Evolutionary conservation across 2,797 vertebrate species (phyloP), one percentile per base, ranked within the genome.

Genomic region (Garrulus glandarius): DNA sequence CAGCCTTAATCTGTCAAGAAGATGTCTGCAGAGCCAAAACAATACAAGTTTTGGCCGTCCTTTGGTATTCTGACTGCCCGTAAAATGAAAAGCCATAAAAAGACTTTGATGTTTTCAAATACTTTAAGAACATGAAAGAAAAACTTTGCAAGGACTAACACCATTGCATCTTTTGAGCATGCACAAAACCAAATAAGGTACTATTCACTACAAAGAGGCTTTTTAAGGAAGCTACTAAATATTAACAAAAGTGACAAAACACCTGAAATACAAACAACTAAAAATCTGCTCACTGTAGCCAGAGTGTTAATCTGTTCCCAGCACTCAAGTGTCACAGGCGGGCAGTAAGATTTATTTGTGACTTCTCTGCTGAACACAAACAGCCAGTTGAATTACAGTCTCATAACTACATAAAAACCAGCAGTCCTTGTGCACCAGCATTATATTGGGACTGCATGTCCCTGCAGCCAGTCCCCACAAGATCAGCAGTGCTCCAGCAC

Each of bases 381-480:
- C 21, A 46, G 5, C 15, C 20, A 9, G 15, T 8, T 82, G 37
- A 63, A 41, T 60, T 21, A 39, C 27, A 75, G 26, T 37, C 5
- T 0, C 22, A 17, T 5, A 75, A 30, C 17, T 9, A 29, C 20
- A 15, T 7, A 22, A 24, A 64, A 69, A 69, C 0, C 8, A 44
- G 22, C 0, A 4, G 10, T 20, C 24, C 19, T 52, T 26, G 32
- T 30, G 29, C 24, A 56, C 8, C 37, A 47, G 41, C 30, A 26
- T 30, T 27, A 11, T 2, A 24, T 0, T 39, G 24, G 32, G 36
- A 57, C 3, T 0, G 1, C 11, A 5, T 0, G 0, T 29, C 47
- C 32, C 53, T 19, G 49, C 43, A 56, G 55, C 6, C 67, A 57
- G 53, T 3, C 24, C 43, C 50, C 0, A 0, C 11, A 30, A 26